A percentile compares a stretch with the other conserved stretches of the same genome.
Evolutionary conservation across 1,140 invertebrate species (phyloP).

Genomic region (Babylonia areolata): DNA sequence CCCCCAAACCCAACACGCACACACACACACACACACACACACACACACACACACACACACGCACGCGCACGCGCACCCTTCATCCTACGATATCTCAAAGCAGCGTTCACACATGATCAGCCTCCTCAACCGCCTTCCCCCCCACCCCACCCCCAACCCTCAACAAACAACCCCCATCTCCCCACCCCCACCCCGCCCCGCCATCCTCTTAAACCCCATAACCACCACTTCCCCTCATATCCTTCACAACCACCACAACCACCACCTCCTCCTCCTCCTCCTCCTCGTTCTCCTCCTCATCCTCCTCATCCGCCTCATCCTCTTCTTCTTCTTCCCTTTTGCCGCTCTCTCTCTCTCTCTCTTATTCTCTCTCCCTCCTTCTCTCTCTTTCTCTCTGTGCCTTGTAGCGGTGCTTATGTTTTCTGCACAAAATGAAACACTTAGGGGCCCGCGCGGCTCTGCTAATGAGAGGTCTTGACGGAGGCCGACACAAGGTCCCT

Average conservation of each 20-base stretch:
- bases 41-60: neutral
- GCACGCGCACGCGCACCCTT: no score
- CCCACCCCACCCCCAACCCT: neutral
- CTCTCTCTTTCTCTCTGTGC: conserved; percentile 1
- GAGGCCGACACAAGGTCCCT: neutral
- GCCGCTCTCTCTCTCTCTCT: neutral
- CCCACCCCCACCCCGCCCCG: neutral
- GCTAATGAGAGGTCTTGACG: conserved; percentile 2
- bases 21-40: neutral
- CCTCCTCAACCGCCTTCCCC: no score
- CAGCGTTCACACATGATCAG: no score
- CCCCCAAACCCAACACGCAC: neutral
- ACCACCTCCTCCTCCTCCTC: no score
- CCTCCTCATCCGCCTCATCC: no score
- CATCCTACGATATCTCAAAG: no score
- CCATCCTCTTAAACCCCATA: no score
- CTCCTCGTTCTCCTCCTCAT: no score
- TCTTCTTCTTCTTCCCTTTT: neutral
- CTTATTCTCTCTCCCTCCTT: neutral
- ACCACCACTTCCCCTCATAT: no score
- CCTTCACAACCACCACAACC: no score
- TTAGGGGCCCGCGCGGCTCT: neutral
- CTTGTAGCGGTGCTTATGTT: neutral
- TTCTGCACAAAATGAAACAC: conserved; percentile 6
- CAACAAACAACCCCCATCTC: neutral